Evolutionary conservation across 2,888 invertebrate genomes (phyloP).

Genomic region (Tridacna crocea): DNA sequence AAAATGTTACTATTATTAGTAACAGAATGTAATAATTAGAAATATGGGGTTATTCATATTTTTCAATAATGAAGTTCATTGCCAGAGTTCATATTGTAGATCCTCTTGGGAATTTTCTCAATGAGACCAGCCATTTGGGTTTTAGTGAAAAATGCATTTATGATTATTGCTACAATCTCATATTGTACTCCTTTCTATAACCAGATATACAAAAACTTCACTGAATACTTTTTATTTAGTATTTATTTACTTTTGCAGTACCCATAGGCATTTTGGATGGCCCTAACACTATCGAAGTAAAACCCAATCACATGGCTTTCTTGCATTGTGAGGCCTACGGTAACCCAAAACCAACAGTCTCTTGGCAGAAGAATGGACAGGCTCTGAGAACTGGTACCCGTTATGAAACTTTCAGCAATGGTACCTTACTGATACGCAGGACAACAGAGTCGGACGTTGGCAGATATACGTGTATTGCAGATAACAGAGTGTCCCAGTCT

Average conservation of each 20-base stretch:
- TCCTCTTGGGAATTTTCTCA: too few relatives aligned
- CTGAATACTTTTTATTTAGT: too few relatives aligned
- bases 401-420: slow-evolving; percentile 83
- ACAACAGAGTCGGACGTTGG: slow-evolving; percentile 90
- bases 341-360: slow-evolving; percentile 73
- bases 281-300: slow-evolving; percentile 73
- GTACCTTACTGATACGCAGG: slow-evolving; percentile 89
- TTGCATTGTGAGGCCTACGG: slow-evolving; percentile 81
- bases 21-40: too few relatives aligned
- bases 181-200: too few relatives aligned
- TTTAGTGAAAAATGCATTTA: too few relatives aligned
- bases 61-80: too few relatives aligned
- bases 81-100: too few relatives aligned
- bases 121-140: too few relatives aligned
- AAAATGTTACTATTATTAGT: too few relatives aligned
- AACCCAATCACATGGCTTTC: slow-evolving; percentile 74
- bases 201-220: too few relatives aligned
- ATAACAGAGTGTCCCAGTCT: slow-evolving; percentile 90
- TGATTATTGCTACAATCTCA: too few relatives aligned
- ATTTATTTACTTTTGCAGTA: slow-evolving; percentile 61
- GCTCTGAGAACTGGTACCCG: slow-evolving; percentile 60
- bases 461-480: slow-evolving; percentile 92
- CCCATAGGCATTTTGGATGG: slow-evolving; percentile 76
- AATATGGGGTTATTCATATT: too few relatives aligned
- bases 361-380: slow-evolving; percentile 73